phyloP scores from a whole-genome alignment of 2,797 vertebrate species.

The Spizella passerina region DNA sequence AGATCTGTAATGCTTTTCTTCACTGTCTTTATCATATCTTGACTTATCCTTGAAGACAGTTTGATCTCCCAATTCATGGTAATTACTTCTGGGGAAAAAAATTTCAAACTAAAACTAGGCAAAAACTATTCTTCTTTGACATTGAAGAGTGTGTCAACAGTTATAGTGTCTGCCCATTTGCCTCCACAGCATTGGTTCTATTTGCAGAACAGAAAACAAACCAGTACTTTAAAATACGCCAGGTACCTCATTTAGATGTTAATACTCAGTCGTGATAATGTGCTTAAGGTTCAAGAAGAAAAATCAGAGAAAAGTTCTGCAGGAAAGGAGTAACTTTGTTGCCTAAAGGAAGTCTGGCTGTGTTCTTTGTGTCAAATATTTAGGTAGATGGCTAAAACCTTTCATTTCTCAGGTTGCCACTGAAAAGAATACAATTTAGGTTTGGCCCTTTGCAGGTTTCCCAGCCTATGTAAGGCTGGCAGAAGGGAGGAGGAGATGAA shows the following conservation, averaged over 20 bases:
- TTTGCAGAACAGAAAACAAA: background rate
- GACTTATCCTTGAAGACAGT: background rate
- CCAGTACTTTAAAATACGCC: background rate
- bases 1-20: background rate
- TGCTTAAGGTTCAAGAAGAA: background rate
- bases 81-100: background rate
- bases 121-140: background rate
- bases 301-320: background rate
- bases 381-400: background rate
- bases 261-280: background rate
- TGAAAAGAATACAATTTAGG: background rate
- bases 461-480: background rate
- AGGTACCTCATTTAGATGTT: background rate
- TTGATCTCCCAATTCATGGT: background rate
- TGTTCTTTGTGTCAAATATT: background rate
- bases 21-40: background rate
- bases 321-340: background rate
- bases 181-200: background rate
- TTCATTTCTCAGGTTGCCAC: background rate
- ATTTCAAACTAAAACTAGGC: background rate
- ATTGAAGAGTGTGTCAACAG: background rate
- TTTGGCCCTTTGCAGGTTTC: background rate
- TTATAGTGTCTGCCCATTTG: background rate
- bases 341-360: background rate
- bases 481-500: background rate